Evolutionary conservation across 2,888 invertebrate species (phyloP).

Genomic region (Agonopterix arenella): DNA sequence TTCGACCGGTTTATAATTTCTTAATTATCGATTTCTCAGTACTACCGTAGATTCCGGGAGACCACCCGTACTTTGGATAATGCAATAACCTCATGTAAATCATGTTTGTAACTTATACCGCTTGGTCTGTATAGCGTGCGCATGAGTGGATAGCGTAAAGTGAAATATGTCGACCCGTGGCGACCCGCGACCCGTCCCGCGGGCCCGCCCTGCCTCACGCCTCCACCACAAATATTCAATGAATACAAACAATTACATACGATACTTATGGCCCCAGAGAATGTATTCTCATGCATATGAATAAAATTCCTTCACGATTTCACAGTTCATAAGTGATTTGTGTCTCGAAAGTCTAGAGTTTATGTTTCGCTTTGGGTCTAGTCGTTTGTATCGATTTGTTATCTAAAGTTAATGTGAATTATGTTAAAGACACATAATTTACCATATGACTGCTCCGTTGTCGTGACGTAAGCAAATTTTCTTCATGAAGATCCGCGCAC

Average conservation of each 20-base stretch:
- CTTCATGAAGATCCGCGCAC: too few species aligned
- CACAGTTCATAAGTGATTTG: neutral
- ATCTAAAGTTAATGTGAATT: too few species aligned
- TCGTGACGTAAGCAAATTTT: too few species aligned
- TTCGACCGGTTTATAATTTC: constrained; percentile 18
- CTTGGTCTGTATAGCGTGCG: constrained; percentile 23
- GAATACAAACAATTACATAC: constrained; percentile 8
- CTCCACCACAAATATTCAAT: constrained; percentile 6
- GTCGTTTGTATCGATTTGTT: too few species aligned
- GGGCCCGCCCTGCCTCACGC: constrained; percentile 1
- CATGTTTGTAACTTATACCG: constrained; percentile 24
- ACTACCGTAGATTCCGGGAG: constrained; percentile 24
- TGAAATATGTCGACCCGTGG: constrained; percentile 13
- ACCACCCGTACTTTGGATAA: constrained; percentile 45
- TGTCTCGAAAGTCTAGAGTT: too few species aligned
- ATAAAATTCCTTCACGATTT: constrained; percentile 5
- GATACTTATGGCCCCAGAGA: neutral
- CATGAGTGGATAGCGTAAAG: constrained; percentile 10
- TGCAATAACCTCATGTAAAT: constrained; percentile 20
- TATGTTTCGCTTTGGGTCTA: too few species aligned
- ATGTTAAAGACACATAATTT: too few species aligned
- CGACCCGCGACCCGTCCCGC: constrained; percentile 20
- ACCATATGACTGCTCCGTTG: too few species aligned
- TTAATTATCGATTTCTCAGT: constrained; percentile 28
- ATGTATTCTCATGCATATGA: constrained; percentile 1